phyloP scores from a whole-genome alignment of 2,888 invertebrate species.

The Chesias legatella region DNA sequence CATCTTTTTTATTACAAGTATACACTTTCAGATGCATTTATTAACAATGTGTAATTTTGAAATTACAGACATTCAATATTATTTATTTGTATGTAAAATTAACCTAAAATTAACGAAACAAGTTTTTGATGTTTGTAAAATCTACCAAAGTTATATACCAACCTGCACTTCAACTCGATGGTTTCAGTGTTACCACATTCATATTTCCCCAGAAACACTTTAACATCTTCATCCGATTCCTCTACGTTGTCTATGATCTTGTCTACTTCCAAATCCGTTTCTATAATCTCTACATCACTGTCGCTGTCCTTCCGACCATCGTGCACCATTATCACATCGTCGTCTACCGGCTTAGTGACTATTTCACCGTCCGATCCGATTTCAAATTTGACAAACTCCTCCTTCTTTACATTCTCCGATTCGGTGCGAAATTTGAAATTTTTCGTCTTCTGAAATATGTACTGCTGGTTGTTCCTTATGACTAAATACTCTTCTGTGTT shows the following conservation, averaged over 20 bases:
- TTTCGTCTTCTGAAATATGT: constrained; percentile 62
- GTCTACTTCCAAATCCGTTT: constrained; percentile 56
- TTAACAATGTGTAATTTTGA: too few relatives aligned
- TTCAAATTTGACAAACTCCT: constrained; percentile 65
- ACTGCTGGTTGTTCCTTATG: constrained; percentile 70
- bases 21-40: too few relatives aligned
- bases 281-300: constrained; percentile 66
- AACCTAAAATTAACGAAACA: too few relatives aligned
- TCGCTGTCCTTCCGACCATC: constrained; percentile 51
- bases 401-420: constrained; percentile 34
- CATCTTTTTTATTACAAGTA: too few relatives aligned
- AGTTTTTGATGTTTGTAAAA: not conserved
- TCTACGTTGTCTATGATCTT: constrained; percentile 66
- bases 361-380: constrained; percentile 70
- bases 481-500: constrained; percentile 65
- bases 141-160: not conserved
- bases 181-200: constrained; percentile 38
- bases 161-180: constrained; percentile 68
- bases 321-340: constrained; percentile 48
- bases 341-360: constrained; percentile 54
- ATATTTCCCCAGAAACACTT: constrained; percentile 67
- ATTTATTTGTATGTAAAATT: too few relatives aligned
- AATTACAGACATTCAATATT: too few relatives aligned
- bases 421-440: constrained; percentile 36
- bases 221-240: constrained; percentile 67